Evolutionary conservation across 2,113 vertebrate species (phyloP), one percentile per base, ranked within the genome.

Genomic region (Muntiacus muntjak): DNA sequence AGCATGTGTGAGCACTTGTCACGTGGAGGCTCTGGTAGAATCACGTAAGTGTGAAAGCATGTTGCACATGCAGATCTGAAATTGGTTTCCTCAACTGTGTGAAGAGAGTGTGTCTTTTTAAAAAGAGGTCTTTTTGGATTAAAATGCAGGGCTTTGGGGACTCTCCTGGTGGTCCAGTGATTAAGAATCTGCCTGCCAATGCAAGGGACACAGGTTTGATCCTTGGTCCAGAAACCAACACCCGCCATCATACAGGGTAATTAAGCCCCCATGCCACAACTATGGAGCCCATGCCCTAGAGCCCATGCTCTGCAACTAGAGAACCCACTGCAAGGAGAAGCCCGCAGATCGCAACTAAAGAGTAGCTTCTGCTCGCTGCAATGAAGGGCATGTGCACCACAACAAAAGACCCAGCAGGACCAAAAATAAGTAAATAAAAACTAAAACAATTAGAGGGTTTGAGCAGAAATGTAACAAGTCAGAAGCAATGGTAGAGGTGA

Each of bases 331-430:
- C 36, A 74, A 43, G 36, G 21, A 43, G 12, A 43, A 74, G 36
- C 71, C 21, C 0, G 2, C 36, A 25, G 5, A 6, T 7, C 1
- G 2, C 36, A 74, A 13, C 36, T 40, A 40, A 40, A 40, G 21
- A 40, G 67, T 74, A 74, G 36, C 67, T 74, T 40, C 67, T 40
- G 10, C 36, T 40, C 23, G 11, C 21, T 40, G 71, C 36, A 13
- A 3, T 43, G 71, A 40, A 43, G 36, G 43, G 71, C 12, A 13
- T 74, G 23, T 7, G 12, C 23, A 43, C 11, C n/a, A 25, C 21
- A 43, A 14, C 23, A 74, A 74, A 25, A 57, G 55, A 2, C 10
- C n/a, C 6, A 74, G 71, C 36, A 25, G 0, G 3, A 13, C 36
- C 0, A 6, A 43, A 74, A 74, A 43, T 43, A 74, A 13, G n/a